Evolutionary conservation across 2,888 invertebrate genomes (phyloP).

Genomic region (Thymelicus acteon): DNA sequence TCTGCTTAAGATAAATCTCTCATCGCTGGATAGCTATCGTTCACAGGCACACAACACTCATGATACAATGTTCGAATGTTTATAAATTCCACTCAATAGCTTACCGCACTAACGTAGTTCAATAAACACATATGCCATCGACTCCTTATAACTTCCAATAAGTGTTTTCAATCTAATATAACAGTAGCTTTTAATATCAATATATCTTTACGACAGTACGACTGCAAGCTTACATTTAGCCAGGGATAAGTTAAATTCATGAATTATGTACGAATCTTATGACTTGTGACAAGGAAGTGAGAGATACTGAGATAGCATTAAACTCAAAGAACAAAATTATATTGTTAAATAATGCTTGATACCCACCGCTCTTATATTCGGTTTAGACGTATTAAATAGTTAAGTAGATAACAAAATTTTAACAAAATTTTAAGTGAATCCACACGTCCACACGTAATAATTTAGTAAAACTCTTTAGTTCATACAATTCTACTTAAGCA

Average conservation of each 20-base stretch:
- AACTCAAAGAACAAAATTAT: constrained; percentile 22
- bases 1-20: constrained; percentile 70
- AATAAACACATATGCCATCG: constrained; percentile 63
- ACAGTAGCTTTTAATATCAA: constrained; percentile 11
- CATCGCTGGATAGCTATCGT: constrained; percentile 57
- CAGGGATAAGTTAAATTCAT: too few relatives aligned
- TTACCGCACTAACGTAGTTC: constrained; percentile 63
- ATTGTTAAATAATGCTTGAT: constrained; percentile 46
- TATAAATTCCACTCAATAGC: constrained; percentile 72
- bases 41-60: constrained; percentile 47
- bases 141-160: constrained; percentile 47
- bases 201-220: background rate
- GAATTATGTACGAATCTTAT: too few relatives aligned
- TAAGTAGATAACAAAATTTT: too few relatives aligned
- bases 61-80: constrained; percentile 66
- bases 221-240: too few relatives aligned
- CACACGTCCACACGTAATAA: too few relatives aligned
- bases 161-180: constrained; percentile 39
- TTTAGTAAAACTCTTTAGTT: too few relatives aligned
- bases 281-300: too few relatives aligned
- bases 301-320: too few relatives aligned
- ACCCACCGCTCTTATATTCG: constrained; percentile 51
- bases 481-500: too few relatives aligned
- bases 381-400: too few relatives aligned
- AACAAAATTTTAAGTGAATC: too few relatives aligned